Percentiles rank a stretch among this genome's conserved stretches.
Conservation (phyloP, 1,140 invertebrate species). For the Trachymyrmex septentrionalis region DNA sequence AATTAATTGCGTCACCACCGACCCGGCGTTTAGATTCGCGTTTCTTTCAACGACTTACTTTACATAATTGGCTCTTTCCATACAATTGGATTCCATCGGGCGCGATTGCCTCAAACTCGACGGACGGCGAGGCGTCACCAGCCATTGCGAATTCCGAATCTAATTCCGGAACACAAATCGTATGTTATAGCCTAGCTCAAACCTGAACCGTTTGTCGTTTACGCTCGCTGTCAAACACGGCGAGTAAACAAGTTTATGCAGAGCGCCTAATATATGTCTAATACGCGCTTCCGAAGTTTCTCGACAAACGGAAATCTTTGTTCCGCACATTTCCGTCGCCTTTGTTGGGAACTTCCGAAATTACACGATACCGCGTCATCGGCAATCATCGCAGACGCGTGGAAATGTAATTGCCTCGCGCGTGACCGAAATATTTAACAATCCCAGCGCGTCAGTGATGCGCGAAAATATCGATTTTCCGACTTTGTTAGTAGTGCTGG, state of each 20-base stretch:
- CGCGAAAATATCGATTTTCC: slow-evolving; percentile 46
- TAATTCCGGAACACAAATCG: slow-evolving; percentile 61
- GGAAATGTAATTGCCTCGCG: slow-evolving; percentile 51
- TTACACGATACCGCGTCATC: slow-evolving; percentile 45
- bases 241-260: slow-evolving; percentile 64
- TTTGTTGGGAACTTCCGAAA: slow-evolving; percentile 47
- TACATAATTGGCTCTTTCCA: slow-evolving; percentile 61
- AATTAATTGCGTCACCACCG: slow-evolving; percentile 52
- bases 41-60: slow-evolving; percentile 63
- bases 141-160: slow-evolving; percentile 57
- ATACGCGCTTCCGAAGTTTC: slow-evolving; percentile 45
- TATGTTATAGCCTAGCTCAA: slow-evolving; percentile 55
- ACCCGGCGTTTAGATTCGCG: slow-evolving; percentile 35
- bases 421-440: slow-evolving; percentile 61
- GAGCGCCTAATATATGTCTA: slow-evolving; percentile 59
- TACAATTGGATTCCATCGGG: slow-evolving; percentile 60
- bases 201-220: slow-evolving; percentile 34
- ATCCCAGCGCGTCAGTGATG: slow-evolving; percentile 9
- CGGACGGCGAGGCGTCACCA: slow-evolving; percentile 16
- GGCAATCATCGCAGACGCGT: slow-evolving; percentile 48
- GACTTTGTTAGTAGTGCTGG: slow-evolving; percentile 2
- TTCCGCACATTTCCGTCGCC: slow-evolving; percentile 29
- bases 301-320: slow-evolving; percentile 70
- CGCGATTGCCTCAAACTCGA: slow-evolving; percentile 40
- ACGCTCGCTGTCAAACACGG: slow-evolving; percentile 26